These are phyloP conservation scores for Spatulosminthurus flaviceps DNA, from an alignment of 2,888 invertebrate genomes.

Conservation along the genomic window DNA sequence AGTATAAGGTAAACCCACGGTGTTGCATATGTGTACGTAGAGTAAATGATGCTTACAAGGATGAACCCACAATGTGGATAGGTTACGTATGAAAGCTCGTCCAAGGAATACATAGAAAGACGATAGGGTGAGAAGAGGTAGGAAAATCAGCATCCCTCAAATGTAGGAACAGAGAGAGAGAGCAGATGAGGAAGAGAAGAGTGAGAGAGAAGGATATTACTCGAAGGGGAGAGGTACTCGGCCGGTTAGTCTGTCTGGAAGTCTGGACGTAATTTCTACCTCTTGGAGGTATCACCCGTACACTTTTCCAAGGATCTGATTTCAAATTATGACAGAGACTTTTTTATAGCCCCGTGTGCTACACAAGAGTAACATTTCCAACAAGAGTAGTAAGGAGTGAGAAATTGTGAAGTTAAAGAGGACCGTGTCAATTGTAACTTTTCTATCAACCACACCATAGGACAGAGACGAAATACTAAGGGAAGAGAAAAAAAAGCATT, in stretches of 20 bases:
- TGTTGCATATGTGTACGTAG: too few species aligned
- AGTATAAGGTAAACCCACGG: too few species aligned
- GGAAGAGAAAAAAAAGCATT: too few species aligned
- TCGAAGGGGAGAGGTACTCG: slow-evolving; percentile 43
- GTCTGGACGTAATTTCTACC: slow-evolving; percentile 45
- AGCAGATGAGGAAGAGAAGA: slow-evolving; percentile 19
- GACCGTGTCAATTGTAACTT: too few species aligned
- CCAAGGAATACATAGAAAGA: not conserved
- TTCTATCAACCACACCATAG: too few species aligned
- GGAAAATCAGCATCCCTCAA: slow-evolving; percentile 45
- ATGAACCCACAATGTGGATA: not conserved
- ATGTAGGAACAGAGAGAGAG: not conserved
- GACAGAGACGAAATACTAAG: too few species aligned
- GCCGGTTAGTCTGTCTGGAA: slow-evolving; percentile 39
- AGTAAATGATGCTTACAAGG: not conserved
- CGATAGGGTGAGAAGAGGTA: slow-evolving; percentile 44
- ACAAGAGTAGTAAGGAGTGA: too few species aligned
- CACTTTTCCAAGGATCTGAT: slow-evolving; percentile 4
- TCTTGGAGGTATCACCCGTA: slow-evolving; percentile 34
- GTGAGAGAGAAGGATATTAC: slow-evolving; percentile 10
- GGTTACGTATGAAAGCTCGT: not conserved
- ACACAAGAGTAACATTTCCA: not conserved
- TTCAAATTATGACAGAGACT: slow-evolving; percentile 22
- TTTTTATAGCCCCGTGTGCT: not conserved
- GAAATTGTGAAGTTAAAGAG: too few species aligned